Evolutionary conservation across 2,888 invertebrate species (phyloP).

Genomic region (Rhynchonema sp.): DNA sequence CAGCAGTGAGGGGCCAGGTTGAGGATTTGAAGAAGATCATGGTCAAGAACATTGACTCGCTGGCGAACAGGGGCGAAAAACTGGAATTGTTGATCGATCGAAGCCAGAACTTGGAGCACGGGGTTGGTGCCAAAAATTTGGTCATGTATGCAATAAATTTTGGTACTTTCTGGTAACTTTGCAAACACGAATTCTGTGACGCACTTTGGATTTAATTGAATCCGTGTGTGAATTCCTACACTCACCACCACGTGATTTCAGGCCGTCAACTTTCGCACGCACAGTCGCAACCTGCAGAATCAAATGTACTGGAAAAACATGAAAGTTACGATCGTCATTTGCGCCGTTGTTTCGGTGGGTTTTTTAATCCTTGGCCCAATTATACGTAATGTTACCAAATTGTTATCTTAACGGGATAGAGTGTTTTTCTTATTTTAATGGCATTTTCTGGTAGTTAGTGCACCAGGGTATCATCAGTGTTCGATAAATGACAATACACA

Average conservation of each 20-base stretch:
- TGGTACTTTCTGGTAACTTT: no score
- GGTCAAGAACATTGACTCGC: conserved; percentile 81
- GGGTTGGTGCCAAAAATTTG: conserved; percentile 42
- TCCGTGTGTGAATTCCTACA: not conserved
- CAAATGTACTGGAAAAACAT: conserved; percentile 83
- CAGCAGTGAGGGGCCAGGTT: conserved; percentile 41
- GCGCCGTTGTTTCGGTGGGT: conserved; percentile 45
- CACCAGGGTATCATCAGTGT: no score
- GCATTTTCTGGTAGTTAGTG: no score
- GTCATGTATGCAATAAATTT: no score
- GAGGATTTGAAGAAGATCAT: conserved; percentile 84
- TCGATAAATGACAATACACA: no score
- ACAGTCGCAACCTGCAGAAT: conserved; percentile 61
- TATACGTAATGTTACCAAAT: no score
- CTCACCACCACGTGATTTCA: no score
- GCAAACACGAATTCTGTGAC: no score
- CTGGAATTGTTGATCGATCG: conserved; percentile 74
- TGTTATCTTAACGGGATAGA: no score
- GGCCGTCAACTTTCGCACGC: conserved; percentile 68
- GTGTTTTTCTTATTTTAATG: no score
- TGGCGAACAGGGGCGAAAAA: conserved; percentile 70
- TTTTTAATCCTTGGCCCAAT: no score
- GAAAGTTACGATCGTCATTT: conserved; percentile 60
- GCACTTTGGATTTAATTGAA: not conserved
- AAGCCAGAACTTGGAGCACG: conserved; percentile 66